These are phyloP conservation scores for Probaryconus sp. DNA, from an alignment of 1,140 invertebrate genomes.

Conservation along the genomic window DNA sequence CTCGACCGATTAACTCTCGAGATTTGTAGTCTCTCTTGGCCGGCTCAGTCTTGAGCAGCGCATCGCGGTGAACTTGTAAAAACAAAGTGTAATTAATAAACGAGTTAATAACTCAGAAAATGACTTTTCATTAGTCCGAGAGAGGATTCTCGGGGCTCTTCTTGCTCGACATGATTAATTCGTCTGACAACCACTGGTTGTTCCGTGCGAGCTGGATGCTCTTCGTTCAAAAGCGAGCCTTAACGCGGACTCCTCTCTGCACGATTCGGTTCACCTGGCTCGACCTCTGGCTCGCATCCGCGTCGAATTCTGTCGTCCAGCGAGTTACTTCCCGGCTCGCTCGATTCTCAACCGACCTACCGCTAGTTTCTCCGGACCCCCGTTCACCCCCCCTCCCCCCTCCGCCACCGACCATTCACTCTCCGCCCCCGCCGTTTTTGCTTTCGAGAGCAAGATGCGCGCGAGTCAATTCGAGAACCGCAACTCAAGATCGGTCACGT, in stretches of 20 bases:
- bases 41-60: too few species aligned
- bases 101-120: slow-evolving; percentile 39
- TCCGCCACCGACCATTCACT: not conserved
- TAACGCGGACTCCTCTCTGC: slow-evolving; percentile 25
- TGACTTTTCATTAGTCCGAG: slow-evolving; percentile 35
- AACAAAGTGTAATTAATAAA: slow-evolving; percentile 44
- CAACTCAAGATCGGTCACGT: slow-evolving; percentile 49
- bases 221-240: slow-evolving; percentile 35
- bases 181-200: slow-evolving; percentile 41
- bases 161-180: slow-evolving; percentile 38
- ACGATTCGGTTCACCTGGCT: slow-evolving; percentile 47
- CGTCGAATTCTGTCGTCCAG: slow-evolving; percentile 50
- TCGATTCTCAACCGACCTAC: slow-evolving; percentile 42
- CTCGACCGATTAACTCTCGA: slow-evolving; percentile 24
- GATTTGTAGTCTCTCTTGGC: slow-evolving; percentile 23
- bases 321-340: slow-evolving; percentile 48
- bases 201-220: slow-evolving; percentile 23
- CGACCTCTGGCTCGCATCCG: slow-evolving; percentile 48
- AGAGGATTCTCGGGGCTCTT: not conserved
- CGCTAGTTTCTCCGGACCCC: slow-evolving; percentile 15
- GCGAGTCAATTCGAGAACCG: too few species aligned
- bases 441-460: slow-evolving; percentile 1
- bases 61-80: slow-evolving; percentile 15
- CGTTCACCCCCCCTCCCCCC: not conserved
- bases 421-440: not conserved